phyloP scores from a whole-genome alignment of 1,140 invertebrate genomes.

The Rhyacophila brunnea region DNA sequence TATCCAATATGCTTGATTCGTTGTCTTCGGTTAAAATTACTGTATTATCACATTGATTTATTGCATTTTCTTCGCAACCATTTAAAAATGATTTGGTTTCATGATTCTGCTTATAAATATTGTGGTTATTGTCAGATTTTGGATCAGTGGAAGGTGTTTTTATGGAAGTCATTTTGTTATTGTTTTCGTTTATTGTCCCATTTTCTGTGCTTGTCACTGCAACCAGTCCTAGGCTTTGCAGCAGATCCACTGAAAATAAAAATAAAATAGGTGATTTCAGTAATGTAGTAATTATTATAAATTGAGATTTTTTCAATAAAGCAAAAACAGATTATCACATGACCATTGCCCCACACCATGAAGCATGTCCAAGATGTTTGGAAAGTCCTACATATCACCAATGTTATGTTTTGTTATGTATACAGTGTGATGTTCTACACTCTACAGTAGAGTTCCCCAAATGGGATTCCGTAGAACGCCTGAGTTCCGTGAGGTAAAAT shows the following conservation, averaged over 20 bases:
- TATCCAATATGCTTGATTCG: background rate
- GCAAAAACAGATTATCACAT: no score
- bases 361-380: no score
- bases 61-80: background rate
- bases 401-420: no score
- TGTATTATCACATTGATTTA: background rate
- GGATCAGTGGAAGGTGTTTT: background rate
- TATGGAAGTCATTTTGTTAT: background rate
- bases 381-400: no score
- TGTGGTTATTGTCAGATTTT: conserved; percentile 29
- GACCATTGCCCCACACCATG: no score
- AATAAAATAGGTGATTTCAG: no score
- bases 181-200: background rate
- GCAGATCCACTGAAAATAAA: conserved; percentile 14
- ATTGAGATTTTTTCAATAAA: background rate
- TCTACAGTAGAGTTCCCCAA: no score
- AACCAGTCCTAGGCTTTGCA: background rate
- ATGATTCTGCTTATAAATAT: conserved; percentile 21
- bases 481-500: no score
- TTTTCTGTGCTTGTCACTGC: background rate
- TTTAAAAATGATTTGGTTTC: background rate
- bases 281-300: no score
- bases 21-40: conserved; percentile 4
- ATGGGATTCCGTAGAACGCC: no score
- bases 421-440: no score